Evolutionary conservation across 2,888 invertebrate genomes (phyloP), one percentile per base, ranked within the genome.

Genomic region (Entomobrya multifasciata): DNA sequence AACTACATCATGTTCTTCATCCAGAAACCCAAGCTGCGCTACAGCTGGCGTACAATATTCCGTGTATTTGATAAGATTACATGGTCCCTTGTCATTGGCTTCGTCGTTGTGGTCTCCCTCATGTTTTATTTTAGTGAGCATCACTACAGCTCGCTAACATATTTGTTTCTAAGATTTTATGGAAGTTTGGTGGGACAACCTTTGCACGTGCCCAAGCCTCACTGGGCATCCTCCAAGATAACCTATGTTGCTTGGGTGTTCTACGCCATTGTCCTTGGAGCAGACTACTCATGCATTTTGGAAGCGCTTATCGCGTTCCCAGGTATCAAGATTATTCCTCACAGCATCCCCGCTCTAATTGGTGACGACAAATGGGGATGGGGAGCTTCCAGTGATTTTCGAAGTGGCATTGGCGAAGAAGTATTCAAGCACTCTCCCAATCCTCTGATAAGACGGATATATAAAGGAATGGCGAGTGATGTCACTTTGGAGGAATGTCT

Each of bases 11-110:
- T 60, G 62, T 85, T 79, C 30, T 47, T 78, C 10, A 79, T 60
- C 1, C 27, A 49, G n/a, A n/a, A 15, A 10, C 70, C 85, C 0
- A 67, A 25, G 17, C 1, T 52, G 15, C 27, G 20, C 3, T 70
- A 78, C 70, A 36, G 78, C 1, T 84, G 84, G 84, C 77, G 44
- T 22, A 49, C 67, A 41, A 52, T 84, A 17, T 84, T 72, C 22
- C 25, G 30, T 6, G 77, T 77, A 1, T 84, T 84, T 49, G 47
- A 44, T 0, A 25, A n/a, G 10, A 13, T 20, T 1, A 30, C 62
- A 13, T 78, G 78, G 78, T 1, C 65, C 0, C 57, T 78, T 1
- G 60, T 60, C 4, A 20, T 60, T 30, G 55, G 11, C 13, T 20
- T 78, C 8, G 27, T 60, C 2, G 8, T 62, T 15, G 5, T 11